Conservation (phyloP, 2,888 invertebrate genomes). For the Steinernema hermaphroditum region DNA sequence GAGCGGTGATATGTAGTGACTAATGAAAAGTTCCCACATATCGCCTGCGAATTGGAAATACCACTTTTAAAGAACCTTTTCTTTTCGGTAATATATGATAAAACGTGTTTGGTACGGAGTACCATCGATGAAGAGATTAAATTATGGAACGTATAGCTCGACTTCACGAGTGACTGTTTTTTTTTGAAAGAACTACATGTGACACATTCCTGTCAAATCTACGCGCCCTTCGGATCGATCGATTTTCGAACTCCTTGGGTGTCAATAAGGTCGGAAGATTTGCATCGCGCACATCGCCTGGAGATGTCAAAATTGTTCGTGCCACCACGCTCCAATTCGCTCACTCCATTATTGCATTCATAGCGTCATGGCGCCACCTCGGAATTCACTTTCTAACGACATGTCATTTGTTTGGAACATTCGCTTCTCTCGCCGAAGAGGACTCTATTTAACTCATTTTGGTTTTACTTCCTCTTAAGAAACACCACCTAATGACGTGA, state of each 20-base stretch:
- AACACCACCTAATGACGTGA: background rate
- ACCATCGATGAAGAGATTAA: no score
- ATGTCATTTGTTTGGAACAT: no score
- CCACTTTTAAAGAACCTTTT: no score
- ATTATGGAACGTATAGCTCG: background rate
- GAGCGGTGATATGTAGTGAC: no score
- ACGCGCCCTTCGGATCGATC: background rate
- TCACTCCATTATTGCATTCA: background rate
- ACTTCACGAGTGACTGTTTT: background rate
- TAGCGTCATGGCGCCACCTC: background rate
- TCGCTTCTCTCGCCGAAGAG: background rate
- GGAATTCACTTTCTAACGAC: background rate
- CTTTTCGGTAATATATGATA: no score
- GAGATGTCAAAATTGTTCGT: slow-evolving; percentile 11
- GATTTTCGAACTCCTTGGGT: background rate
- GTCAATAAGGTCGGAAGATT: background rate
- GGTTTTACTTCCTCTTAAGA: background rate
- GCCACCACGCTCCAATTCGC: slow-evolving; percentile 28
- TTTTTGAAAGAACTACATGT: background rate
- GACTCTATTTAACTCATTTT: background rate
- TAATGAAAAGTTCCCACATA: no score
- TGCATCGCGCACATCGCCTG: background rate
- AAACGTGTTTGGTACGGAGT: no score
- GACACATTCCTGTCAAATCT: background rate
- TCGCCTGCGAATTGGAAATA: no score